These are phyloP conservation scores for Pangasianodon hypophthalmus DNA, from an alignment of 2,113 vertebrate species.

Conservation along the genomic window DNA sequence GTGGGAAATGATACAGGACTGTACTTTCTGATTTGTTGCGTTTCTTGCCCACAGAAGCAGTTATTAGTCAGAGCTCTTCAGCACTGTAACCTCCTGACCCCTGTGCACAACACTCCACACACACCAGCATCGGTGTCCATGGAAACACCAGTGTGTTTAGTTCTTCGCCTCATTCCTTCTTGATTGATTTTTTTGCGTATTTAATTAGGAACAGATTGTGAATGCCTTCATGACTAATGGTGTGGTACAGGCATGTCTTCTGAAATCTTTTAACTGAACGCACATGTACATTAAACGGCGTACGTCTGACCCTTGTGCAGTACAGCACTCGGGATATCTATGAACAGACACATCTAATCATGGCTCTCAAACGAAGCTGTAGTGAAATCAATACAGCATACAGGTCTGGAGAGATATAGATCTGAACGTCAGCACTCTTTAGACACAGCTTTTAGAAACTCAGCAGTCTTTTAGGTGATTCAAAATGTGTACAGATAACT, in stretches of 20 bases:
- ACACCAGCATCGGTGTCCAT: conserved; percentile 49
- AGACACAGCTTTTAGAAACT: not conserved
- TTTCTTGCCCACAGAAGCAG: conserved; percentile 25
- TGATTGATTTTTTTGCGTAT: conserved; percentile 46
- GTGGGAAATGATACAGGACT: not conserved
- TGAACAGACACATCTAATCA: not conserved
- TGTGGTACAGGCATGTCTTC: not conserved
- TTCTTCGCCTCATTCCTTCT: conserved; percentile 5
- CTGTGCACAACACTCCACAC: conserved; percentile 35
- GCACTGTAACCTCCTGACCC: conserved; percentile 47
- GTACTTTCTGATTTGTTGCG: conserved; percentile 9
- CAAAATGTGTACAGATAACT: conserved; percentile 4
- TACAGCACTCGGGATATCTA: not conserved
- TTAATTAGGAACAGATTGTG: conserved; percentile 40
- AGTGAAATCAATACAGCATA: not conserved
- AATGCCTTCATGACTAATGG: not conserved
- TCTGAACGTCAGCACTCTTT: not conserved
- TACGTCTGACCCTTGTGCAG: not conserved
- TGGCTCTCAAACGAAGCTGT: too few species aligned
- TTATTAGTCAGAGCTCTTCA: conserved; percentile 41
- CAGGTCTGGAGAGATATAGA: not conserved
- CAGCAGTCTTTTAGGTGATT: not conserved
- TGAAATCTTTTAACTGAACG: not conserved
- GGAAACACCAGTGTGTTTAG: conserved; percentile 41
- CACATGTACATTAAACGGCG: not conserved